Conservation (phyloP, 2,797 vertebrate genomes). For the Chelon auratus region DNA sequence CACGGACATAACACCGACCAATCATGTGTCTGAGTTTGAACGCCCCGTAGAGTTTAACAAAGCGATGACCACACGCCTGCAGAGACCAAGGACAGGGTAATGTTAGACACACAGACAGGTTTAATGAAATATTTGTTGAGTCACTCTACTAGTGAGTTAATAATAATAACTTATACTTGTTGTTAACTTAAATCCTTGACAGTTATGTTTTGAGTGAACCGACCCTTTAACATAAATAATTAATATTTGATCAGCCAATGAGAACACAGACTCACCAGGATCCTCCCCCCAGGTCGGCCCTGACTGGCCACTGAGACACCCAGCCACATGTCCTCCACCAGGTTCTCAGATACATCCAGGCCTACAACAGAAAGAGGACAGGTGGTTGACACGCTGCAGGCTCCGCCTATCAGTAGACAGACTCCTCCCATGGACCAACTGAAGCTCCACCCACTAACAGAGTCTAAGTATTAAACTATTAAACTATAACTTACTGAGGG, state of each 20-base stretch:
- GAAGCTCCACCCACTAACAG: not conserved
- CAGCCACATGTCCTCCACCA: conserved; percentile 94
- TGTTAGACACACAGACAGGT: too few species aligned
- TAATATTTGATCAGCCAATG: conserved; percentile 12
- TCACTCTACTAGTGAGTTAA: too few species aligned
- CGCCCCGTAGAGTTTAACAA: conserved; percentile 84
- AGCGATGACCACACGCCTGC: conserved; percentile 92
- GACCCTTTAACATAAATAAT: not conserved
- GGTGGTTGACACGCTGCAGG: not conserved
- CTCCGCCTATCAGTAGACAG: not conserved
- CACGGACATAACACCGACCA: conserved; percentile 90
- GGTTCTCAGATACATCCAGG: conserved; percentile 62
- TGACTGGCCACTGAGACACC: conserved; percentile 93
- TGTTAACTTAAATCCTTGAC: too few species aligned
- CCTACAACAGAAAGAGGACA: conserved; percentile 48
- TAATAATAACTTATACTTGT: too few species aligned
- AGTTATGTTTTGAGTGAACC: not conserved
- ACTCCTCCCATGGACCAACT: not conserved
- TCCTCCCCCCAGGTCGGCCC: conserved; percentile 83
- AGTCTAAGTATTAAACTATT: too few species aligned
- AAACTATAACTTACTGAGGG: too few species aligned
- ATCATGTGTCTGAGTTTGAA: conserved; percentile 89
- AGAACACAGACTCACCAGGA: conserved; percentile 87
- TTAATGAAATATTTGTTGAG: too few species aligned
- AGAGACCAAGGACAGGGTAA: not conserved